Base-by-base conservation (phyloP, 2,797 vertebrate genomes). In the Helostoma temminkii region DNA sequence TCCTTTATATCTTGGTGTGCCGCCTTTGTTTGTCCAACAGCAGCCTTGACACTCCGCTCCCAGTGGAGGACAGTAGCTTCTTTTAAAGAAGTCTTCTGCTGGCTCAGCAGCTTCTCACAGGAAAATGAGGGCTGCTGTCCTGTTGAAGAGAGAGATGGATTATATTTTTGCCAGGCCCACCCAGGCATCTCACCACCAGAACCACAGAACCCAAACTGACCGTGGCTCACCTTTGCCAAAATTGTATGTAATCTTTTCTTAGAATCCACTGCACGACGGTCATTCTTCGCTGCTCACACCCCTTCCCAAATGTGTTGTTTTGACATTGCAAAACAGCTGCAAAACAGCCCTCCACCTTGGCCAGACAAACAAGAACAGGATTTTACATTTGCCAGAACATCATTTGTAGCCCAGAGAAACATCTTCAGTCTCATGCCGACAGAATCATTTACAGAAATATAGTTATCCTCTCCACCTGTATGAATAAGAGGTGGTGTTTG, bases 101-200 rank as follows among this genome's bases (percentile, higher is more conserved):
- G 72, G 74, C 83, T 88, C 85, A 82, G 81, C 81, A 55, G 88
- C 87, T 81, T 63, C 39, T 67, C 50, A 7, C 65, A 59, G 72
- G 55, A 80, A 74, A 90, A 83, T 62, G 32, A 82, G 67, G 52
- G 57, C 71, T 74, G 74, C 64, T 80, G 82, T 87, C 83, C 80
- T 64, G 67, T 76, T 57, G 56, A 68, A 65, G 55, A 64, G 63
- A 76, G 82, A 76, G 79, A 84, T 73, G 69, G 53, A 77, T 85
- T 81, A 74, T 89, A 84, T 91, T 91, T 91, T 91, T 76, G 74
- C 0, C 49, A 64, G 82, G 89, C 87, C 91, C 91, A 93, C 89
- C 91, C 91, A 91, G 75, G 81, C 83, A 30, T 89, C 76, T 71
- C 67, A 82, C 89, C 87, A 81, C 90, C 52, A 24, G 76, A 72